Evolutionary conservation across 2,113 vertebrate species (phyloP).

Genomic region (Vanacampus margaritifer): DNA sequence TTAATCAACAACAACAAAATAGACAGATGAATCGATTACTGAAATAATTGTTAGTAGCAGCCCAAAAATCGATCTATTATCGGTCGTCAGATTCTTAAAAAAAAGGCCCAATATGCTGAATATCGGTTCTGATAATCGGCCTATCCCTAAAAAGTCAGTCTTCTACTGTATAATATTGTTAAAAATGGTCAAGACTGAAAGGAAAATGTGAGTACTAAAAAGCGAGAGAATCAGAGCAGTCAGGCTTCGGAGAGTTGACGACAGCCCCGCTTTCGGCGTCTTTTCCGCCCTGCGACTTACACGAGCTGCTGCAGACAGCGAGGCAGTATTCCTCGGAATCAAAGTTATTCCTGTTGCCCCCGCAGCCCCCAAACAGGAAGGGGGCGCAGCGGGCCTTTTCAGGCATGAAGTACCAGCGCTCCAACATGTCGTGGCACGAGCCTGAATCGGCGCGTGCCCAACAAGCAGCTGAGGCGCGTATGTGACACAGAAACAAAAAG

Average conservation of each 20-base stretch:
- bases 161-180: background rate
- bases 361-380: conserved; percentile 98
- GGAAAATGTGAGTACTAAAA: conserved; percentile 19
- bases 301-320: conserved; percentile 94
- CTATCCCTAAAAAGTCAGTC: too few species aligned
- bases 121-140: too few species aligned
- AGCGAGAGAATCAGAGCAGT: conserved; percentile 40
- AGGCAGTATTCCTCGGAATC: conserved; percentile 97
- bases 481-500: conserved; percentile 21
- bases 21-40: too few species aligned
- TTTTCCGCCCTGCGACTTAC: conserved; percentile 77
- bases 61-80: too few species aligned
- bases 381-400: conserved; percentile 83
- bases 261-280: background rate
- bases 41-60: too few species aligned
- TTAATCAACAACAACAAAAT: too few species aligned
- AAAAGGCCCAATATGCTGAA: too few species aligned
- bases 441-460: conserved; percentile 92
- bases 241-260: conserved; percentile 8
- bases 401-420: conserved; percentile 94
- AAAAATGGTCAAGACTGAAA: background rate
- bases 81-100: too few species aligned
- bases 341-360: conserved; percentile 99
- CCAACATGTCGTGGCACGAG: conserved; percentile 88
- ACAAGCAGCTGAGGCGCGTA: conserved; percentile 85